Base-by-base conservation (phyloP, 2,797 vertebrate species). In the Serranus cabrilla region DNA sequence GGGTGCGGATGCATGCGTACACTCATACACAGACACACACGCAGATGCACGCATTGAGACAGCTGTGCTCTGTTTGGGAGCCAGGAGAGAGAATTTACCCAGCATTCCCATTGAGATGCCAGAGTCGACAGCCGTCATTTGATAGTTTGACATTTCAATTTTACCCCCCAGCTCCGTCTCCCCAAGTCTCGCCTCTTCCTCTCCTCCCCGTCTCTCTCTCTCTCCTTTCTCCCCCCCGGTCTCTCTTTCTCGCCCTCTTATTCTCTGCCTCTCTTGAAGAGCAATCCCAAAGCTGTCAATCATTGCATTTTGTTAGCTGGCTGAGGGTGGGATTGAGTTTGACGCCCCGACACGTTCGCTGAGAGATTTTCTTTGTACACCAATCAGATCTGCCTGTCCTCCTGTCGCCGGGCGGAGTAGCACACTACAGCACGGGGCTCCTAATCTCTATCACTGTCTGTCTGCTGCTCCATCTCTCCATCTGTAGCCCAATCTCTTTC, bases 131-230 rank as follows among this genome's bases (percentile, higher is more conserved):
- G 85, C 74, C 82, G 14, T 90, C 86, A 85, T 93, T 91, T 89
- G 76, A 86, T 89, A 84, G 88, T 91, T 87, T 94, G 91, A 93
- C 91, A 91, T 92, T 93, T 94, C 89, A 92, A 93, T 94, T 93
- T 90, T 90, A 78, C 74, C 83, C 87, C 81, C 75, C 51, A 78
- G 78, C 88, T 71, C 71, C 58, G 3, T 72, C 74, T 78, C 79
- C 58, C 54, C 1, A 20, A 78, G 54, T 64, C 71, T 63, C 13
- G 5, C 57, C 60, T 73, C 72, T 69, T 81, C 63, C 68, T 66
- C 67, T 46, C 51, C 20, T 74, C 67, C 61, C 13, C 27, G 0
- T 66, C 39, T 65, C 45, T 57, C 37, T 20, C 71, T 5, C 4
- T 67, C 52, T 58, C 42, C 61, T 27, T 40, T 60, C 60, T 62